These are phyloP conservation scores for Ivindomyrus marchei DNA, from an alignment of 2,113 vertebrate genomes.

Conservation along the genomic window DNA sequence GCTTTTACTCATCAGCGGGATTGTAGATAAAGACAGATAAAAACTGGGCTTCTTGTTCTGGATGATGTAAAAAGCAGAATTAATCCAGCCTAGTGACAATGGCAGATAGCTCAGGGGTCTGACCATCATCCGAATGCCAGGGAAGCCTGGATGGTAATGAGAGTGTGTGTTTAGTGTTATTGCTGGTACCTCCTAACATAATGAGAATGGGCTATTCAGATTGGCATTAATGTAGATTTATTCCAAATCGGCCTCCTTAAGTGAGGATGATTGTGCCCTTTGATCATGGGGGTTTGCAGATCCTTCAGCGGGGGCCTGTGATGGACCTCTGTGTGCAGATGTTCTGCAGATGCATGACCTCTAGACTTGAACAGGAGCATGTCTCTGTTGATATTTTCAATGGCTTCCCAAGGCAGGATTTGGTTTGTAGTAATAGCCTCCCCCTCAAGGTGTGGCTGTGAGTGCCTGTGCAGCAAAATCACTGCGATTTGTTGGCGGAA, in stretches of 20 bases:
- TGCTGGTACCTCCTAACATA: not conserved
- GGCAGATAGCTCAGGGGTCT: not conserved
- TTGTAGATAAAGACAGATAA: not conserved
- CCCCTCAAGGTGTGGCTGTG: not conserved
- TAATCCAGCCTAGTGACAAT: not conserved
- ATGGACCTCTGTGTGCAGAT: not conserved
- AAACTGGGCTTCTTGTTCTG: not conserved
- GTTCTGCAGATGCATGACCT: slow-evolving; percentile 16
- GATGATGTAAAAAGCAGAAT: not conserved
- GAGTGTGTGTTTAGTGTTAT: not conserved
- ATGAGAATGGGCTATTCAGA: not conserved
- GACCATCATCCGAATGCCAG: not conserved
- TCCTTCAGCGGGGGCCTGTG: not conserved
- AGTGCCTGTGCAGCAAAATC: not conserved
- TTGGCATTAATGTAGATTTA: slow-evolving; percentile 1
- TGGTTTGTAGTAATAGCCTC: slow-evolving; percentile 8
- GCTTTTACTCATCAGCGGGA: not conserved
- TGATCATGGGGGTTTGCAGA: not conserved
- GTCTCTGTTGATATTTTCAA: not conserved
- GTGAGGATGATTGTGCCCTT: slow-evolving; percentile 9
- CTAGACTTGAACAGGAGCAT: not conserved
- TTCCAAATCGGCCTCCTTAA: not conserved
- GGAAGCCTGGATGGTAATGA: not conserved
- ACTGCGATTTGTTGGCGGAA: not conserved
- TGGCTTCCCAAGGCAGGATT: slow-evolving; percentile 1